Evolutionary conservation across 2,888 invertebrate genomes (phyloP), one percentile per base, ranked within the genome.

Genomic region (Hyles lineata): DNA sequence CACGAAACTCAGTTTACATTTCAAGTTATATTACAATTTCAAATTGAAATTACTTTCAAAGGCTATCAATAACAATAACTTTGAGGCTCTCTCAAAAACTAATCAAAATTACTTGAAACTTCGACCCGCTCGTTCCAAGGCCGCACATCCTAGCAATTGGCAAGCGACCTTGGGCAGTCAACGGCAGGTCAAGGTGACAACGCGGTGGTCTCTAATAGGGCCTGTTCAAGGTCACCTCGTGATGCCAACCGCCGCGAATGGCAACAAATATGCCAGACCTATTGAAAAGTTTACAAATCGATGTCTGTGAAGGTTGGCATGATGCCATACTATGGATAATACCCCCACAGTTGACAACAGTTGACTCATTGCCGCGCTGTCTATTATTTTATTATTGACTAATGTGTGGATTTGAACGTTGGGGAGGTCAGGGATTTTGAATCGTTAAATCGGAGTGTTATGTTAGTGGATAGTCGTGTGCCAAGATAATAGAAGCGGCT

Each of bases 101-200:
- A 67, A 35, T 52, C 55, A 62, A 43, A 73, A 73, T 58, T 50
- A 43, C 25, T 62, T 35, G 32, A n/a, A 62, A 62, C 32, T 62
- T n/a, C 23, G 23, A 2, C 29, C 35, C 74, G 73, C 74, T 67
- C 62, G 59, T 74, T 70, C 62, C 60, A 60, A 71, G 70, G 77
- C 77, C 74, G 43, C 58, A 75, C 74, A 70, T 43, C 58, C 61
- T 63, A 59, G 58, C 50, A 23, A 50, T 70, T 43, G 71, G 83
- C 80, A 83, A 85, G 80, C 88, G 87, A 89, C 90, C 90, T 87
- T 85, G 82, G 74, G 74, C 76, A 73, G 76, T 76, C 79, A 77
- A 73, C 77, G 75, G 70, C 77, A 85, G 90, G 89, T 89, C 87
- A 88, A 86, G 89, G 87, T 84, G 81, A 82, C 81, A 76, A 72